A percentile compares a stretch with the other conserved stretches of the same genome.
Conservation (phyloP, 2,888 invertebrate species). For the Sinotaia quadrata region DNA sequence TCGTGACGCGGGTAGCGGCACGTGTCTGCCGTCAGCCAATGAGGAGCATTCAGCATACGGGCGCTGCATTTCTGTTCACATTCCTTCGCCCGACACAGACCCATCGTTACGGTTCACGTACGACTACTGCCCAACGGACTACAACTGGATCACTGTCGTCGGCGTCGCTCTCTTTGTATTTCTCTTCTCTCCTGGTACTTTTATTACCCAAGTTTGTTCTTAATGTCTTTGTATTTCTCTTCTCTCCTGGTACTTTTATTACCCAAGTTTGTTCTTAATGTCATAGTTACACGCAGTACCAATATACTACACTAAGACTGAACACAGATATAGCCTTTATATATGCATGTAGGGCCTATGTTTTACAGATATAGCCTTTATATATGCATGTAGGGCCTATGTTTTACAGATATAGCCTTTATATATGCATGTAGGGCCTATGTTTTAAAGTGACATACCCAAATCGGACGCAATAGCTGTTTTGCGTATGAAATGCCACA, state of each 20-base stretch:
- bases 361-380: no score
- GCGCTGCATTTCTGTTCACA: constrained; percentile 49
- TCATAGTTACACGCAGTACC: constrained; percentile 65
- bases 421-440: no score
- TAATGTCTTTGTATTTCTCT: constrained; percentile 73
- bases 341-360: no score
- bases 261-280: no score
- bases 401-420: no score
- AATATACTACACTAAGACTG: neutral
- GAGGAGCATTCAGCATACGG: constrained; percentile 49
- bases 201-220: no score
- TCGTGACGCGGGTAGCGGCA: constrained; percentile 46
- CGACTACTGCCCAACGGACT: constrained; percentile 72
- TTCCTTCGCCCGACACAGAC: constrained; percentile 10
- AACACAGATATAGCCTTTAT: neutral
- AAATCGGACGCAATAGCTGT: no score
- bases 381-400: no score
- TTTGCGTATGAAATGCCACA: no score
- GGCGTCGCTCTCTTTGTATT: constrained; percentile 72
- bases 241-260: constrained; percentile 67
- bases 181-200: constrained; percentile 70
- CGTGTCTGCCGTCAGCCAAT: constrained; percentile 54
- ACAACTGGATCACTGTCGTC: constrained; percentile 69
- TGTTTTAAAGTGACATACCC: no score
- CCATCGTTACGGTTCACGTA: constrained; percentile 61